Conservation (phyloP, 2,797 vertebrate genomes). For the Lophura swinhoii region DNA sequence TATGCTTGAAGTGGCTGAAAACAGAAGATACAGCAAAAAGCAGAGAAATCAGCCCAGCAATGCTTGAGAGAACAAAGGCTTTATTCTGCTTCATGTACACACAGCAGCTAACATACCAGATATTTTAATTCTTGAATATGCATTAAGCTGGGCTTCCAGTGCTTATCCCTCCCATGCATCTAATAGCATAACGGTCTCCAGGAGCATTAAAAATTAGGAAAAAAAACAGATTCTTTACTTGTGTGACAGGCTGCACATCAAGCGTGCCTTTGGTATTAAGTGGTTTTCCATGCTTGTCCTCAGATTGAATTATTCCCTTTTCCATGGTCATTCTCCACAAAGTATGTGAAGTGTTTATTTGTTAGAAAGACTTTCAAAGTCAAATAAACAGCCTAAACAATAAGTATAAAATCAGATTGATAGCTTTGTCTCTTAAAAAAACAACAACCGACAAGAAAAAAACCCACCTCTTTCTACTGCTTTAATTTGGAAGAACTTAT, state of each 20-base stretch:
- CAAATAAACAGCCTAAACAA: neutral
- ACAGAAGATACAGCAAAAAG: neutral
- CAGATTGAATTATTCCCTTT: neutral
- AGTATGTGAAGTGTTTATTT: neutral
- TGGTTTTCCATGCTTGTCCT: neutral
- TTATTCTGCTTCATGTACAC: neutral
- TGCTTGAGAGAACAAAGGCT: neutral
- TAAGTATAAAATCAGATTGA: neutral
- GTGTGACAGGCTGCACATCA: neutral
- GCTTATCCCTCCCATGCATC: neutral
- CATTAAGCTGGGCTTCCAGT: neutral
- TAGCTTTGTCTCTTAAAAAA: neutral
- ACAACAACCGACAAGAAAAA: neutral
- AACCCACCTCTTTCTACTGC: neutral
- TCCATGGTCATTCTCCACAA: neutral
- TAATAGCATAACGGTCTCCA: neutral
- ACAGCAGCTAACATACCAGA: neutral
- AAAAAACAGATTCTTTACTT: neutral
- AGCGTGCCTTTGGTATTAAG: neutral
- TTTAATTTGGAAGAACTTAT: neutral
- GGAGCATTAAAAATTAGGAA: neutral
- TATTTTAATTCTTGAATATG: too few species aligned
- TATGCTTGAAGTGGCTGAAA: neutral
- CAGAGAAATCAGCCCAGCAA: neutral
- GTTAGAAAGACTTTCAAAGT: neutral